phyloP scores from a whole-genome alignment of 2,113 vertebrate species.

The Platichthys stellatus region DNA sequence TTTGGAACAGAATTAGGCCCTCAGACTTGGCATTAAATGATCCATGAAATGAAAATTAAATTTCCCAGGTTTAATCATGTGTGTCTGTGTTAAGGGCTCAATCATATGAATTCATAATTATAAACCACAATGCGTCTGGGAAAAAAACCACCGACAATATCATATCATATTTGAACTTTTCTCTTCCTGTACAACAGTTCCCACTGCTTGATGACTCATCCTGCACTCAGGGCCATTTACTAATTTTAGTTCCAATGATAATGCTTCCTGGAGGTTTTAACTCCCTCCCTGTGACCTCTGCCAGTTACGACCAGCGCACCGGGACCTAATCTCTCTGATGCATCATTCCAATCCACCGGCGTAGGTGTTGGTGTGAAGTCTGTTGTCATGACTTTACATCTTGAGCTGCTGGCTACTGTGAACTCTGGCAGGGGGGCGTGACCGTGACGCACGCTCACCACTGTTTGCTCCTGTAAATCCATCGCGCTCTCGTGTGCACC shows the following conservation, averaged over 20 bases:
- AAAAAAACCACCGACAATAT: not conserved
- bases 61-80: too few species aligned
- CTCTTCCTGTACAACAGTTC: not conserved
- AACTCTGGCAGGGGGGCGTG: not conserved
- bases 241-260: not conserved
- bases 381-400: not conserved
- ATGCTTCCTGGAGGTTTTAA: not conserved
- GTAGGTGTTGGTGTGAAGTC: not conserved
- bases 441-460: not conserved
- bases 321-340: not conserved
- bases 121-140: too few species aligned
- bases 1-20: not conserved
- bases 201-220: not conserved
- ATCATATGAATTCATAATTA: too few species aligned
- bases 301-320: not conserved
- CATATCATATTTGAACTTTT: not conserved
- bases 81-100: too few species aligned
- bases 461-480: not conserved
- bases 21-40: too few species aligned
- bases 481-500: not conserved
- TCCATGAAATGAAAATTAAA: too few species aligned
- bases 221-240: not conserved
- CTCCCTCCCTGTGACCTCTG: not conserved
- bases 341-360: not conserved
- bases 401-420: not conserved